These are phyloP conservation scores for Cynodonichthys magdalenae DNA, from an alignment of 2,797 vertebrate species.

Conservation along the genomic window DNA sequence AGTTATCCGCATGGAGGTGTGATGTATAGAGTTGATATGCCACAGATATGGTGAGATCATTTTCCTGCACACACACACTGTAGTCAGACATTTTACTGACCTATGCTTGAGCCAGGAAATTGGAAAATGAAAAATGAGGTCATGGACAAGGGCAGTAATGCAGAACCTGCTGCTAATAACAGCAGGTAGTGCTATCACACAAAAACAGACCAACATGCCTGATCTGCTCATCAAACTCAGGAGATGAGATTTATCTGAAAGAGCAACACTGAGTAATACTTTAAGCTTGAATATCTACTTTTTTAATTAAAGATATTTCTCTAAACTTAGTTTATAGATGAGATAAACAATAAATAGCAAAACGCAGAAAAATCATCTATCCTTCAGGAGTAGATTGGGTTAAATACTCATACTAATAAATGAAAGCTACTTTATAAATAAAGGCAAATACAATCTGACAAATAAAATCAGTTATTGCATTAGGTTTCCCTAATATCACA, in stretches of 20 bases:
- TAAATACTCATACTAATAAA: too few relatives aligned
- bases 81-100: slow-evolving; percentile 34
- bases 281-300: too few relatives aligned
- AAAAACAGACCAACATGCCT: not conserved
- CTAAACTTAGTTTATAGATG: not conserved
- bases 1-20: slow-evolving; percentile 26
- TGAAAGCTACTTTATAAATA: too few relatives aligned
- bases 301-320: not conserved
- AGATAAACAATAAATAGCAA: too few relatives aligned
- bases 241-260: not conserved
- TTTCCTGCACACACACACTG: slow-evolving; percentile 2
- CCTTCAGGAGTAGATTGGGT: too few relatives aligned
- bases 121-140: slow-evolving; percentile 39
- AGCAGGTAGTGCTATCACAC: not conserved
- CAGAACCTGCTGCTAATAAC: not conserved
- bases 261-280: not conserved
- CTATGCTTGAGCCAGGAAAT: slow-evolving; percentile 42
- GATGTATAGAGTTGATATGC: slow-evolving; percentile 23
- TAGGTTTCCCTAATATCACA: too few relatives aligned
- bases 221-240: not conserved
- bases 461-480: too few relatives aligned
- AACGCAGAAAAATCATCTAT: too few relatives aligned
- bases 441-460: too few relatives aligned
- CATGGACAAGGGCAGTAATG: not conserved
- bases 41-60: slow-evolving; percentile 15